These are phyloP conservation scores for Therioaphis trifolii DNA, from an alignment of 2,888 invertebrate species.

Conservation along the genomic window DNA sequence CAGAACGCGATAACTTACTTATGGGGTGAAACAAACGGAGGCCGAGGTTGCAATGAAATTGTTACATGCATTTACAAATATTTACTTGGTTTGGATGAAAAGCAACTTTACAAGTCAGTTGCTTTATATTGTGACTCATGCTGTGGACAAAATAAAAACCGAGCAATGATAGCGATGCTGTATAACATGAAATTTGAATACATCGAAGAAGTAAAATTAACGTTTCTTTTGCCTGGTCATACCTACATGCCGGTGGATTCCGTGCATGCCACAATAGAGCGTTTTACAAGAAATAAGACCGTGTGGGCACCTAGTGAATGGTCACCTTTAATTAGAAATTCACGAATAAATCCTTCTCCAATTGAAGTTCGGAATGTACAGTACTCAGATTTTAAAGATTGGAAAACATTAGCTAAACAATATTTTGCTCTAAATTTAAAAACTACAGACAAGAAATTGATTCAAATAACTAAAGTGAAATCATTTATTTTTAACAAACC, in stretches of 20 bases:
- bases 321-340: constrained; percentile 56
- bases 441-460: too few species aligned
- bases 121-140: constrained; percentile 62
- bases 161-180: constrained; percentile 51
- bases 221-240: constrained; percentile 67
- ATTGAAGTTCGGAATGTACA: constrained; percentile 42
- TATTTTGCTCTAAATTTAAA: too few species aligned
- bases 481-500: too few species aligned
- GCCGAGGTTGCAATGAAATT: constrained; percentile 66
- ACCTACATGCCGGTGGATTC: constrained; percentile 68
- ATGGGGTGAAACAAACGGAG: constrained; percentile 66
- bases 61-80: neutral
- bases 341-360: constrained; percentile 51
- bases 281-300: constrained; percentile 67
- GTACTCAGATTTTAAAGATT: too few species aligned
- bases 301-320: constrained; percentile 66
- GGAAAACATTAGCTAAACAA: too few species aligned
- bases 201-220: constrained; percentile 60
- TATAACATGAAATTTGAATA: neutral
- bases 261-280: constrained; percentile 68
- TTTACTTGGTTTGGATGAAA: neutral
- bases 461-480: too few species aligned
- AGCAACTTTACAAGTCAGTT: neutral
- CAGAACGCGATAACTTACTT: constrained; percentile 64
- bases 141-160: constrained; percentile 65